Conservation (phyloP, 2,113 vertebrate species). For the Anoplopoma fimbria region DNA sequence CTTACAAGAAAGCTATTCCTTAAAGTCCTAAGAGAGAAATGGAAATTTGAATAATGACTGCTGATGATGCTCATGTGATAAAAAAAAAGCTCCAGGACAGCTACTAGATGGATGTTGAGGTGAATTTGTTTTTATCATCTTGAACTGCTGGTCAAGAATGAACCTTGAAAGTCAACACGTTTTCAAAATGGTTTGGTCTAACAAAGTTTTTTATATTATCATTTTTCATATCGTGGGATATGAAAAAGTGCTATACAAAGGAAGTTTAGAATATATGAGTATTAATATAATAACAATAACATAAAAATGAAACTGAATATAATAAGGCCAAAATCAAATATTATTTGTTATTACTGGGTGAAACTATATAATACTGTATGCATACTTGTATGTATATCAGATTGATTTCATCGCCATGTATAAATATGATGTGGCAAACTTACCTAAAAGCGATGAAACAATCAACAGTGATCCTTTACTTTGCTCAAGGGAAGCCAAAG, state of each 20-base stretch:
- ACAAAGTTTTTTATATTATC: neutral
- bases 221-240: neutral
- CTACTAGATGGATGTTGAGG: neutral
- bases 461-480: slow-evolving; percentile 86
- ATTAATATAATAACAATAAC: neutral
- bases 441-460: slow-evolving; percentile 89
- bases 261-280: neutral
- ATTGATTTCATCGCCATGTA: neutral
- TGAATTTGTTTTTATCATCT: neutral
- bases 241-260: neutral
- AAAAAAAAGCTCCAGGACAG: neutral
- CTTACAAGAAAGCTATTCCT: no score
- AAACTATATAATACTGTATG: neutral
- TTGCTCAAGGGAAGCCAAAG: slow-evolving; percentile 84
- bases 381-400: neutral
- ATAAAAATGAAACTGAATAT: neutral
- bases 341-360: neutral
- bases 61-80: neutral
- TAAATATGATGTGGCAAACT: slow-evolving; percentile 36
- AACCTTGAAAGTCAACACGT: no score
- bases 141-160: neutral
- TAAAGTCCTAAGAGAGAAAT: neutral
- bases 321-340: neutral
- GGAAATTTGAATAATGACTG: neutral
- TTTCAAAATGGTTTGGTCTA: neutral